Evolutionary conservation across 2,888 invertebrate species (phyloP), one percentile per base, ranked within the genome.

Genomic region (Netelia fuscicornis): DNA sequence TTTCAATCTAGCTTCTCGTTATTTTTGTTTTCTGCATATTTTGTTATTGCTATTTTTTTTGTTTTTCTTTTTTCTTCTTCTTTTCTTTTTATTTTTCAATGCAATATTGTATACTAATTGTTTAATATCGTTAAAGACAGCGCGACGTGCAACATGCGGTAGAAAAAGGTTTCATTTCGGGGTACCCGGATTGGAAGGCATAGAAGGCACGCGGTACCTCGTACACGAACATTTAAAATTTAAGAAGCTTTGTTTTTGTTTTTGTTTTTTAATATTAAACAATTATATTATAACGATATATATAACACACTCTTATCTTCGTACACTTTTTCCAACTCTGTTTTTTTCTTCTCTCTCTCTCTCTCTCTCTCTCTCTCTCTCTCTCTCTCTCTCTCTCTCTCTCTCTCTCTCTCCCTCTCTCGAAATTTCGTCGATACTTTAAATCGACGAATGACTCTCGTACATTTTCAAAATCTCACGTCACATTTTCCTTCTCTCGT

Each of bases 121-220:
- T 80, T 80, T 71, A 80, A 71, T 76, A 74, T 83, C 74, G 68
- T 81, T 86, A 86, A 77, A 81, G 83, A 83, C 80, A 76, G 76
- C 82, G 85, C 72, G 85, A 75, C 80, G 76, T 72, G 85, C 65
- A 54, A 76, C 85, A 86, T 83, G 84, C 86, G 82, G 85, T 89
- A 89, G 88, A 88, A 90, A 89, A 89, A 78, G 25, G 65, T 87
- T 85, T 86, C 81, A 84, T 85, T 85, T 81, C 84, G 84, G 84
- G 88, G 88, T 88, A 89, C 87, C 87, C 87, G 87, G 78, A 86
- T 88, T 89, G 90, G 90, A 91, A 91, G 91, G 91, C 91, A 90
- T 89, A 91, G 89, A 91, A 91, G 91, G 91, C 91, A 91, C 91
- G 87, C 88, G 91, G 89, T 90, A 91, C 90, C 87, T 86, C 89